Base-by-base conservation (phyloP, 2,797 vertebrate genomes). In the Alca torda region DNA sequence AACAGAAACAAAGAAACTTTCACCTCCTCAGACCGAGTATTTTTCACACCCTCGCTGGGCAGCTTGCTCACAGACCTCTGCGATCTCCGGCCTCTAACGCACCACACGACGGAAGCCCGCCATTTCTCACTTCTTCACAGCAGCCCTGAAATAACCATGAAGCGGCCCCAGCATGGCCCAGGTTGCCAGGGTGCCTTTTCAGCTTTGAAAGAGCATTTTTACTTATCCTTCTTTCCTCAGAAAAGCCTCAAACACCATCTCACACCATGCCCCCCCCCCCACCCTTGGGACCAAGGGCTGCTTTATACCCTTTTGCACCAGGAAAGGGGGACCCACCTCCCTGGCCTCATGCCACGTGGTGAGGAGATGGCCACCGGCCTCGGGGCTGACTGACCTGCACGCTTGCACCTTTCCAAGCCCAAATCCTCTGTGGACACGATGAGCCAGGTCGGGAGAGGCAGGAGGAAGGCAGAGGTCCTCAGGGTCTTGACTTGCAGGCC, bases 281-380 rank as follows among this genome's bases (percentile, higher is more conserved):
- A 84, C 19, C 23, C 30, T 7, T 6, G 4, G 20, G 17, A 21
- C 10, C 20, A 20, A 21, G 18, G 2, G 5, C 33, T 25, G 18
- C 30, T 88, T 67, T 76, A 31, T 15, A 23, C 21, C 25, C 21
- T 43, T 70, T 75, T 18, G 74, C 28, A 43, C 23, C 13, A 43
- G 31, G 23, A 54, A 68, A 67, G 13, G 16, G 31, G 23, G 21
- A 39, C 13, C 20, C 31, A 4, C 7, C 20, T 50, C 25, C 35
- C 31, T 0, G 0, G 9, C 45, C 51, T 31, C 7, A 1, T 1
- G 0, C 25, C 18, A 5, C 2, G 0, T 1, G 4, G 18, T 5
- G 9, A 68, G 33, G 2, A 74, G 72, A 84, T 5, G 21, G 75
- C 46, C 5, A 1, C 54, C 1, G 0, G 14, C 30, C 37, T 18